These are phyloP conservation scores for Eupithecia centaureata DNA, from an alignment of 2,888 invertebrate species.

Conservation along the genomic window DNA sequence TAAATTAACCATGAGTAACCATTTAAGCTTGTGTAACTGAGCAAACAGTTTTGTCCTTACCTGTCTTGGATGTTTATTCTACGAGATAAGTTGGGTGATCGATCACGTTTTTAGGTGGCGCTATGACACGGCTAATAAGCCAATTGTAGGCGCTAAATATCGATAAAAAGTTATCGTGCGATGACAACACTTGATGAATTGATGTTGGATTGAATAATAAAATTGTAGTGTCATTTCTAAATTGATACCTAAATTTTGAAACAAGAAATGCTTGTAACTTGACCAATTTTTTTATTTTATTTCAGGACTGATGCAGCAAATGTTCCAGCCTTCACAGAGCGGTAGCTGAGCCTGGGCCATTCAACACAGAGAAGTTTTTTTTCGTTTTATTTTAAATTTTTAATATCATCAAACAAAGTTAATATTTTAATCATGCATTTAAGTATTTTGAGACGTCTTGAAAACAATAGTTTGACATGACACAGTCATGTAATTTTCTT, in stretches of 20 bases:
- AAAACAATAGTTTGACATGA: neutral
- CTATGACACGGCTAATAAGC: conserved; percentile 63
- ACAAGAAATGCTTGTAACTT: neutral
- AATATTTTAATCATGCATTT: neutral
- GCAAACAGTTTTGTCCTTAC: conserved; percentile 67
- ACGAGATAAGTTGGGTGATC: conserved; percentile 67
- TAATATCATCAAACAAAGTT: neutral
- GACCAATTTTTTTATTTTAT: conserved; percentile 35
- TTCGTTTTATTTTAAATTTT: neutral
- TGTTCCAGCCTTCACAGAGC: neutral
- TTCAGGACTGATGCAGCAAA: conserved; percentile 42
- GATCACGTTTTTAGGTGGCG: conserved; percentile 67
- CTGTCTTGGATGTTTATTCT: conserved; percentile 69
- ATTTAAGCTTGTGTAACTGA: conserved; percentile 55
- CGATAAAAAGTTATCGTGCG: conserved; percentile 61
- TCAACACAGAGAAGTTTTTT: conserved; percentile 13
- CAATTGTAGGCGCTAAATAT: conserved; percentile 61
- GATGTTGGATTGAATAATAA: neutral
- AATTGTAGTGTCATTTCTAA: neutral
- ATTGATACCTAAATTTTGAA: neutral
- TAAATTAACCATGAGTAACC: conserved; percentile 10
- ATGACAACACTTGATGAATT: conserved; percentile 73
- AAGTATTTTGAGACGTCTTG: neutral
- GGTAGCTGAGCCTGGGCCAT: neutral
- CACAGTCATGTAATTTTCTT: neutral